These are phyloP conservation scores for Pachycephus smyrnensis DNA, from an alignment of 2,888 invertebrate genomes.

Conservation along the genomic window DNA sequence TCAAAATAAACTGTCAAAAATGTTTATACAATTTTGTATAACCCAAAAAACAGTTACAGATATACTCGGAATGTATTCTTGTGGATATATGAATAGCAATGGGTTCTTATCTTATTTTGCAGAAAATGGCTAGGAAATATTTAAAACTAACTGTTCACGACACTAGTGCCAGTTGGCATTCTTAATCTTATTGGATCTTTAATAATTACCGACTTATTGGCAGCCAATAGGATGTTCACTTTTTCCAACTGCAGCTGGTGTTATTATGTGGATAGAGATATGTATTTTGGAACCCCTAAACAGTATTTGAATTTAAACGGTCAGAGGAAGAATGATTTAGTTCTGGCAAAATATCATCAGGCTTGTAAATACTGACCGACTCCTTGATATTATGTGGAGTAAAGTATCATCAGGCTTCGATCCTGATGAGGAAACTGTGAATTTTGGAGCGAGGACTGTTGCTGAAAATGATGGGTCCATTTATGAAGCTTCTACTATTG, in stretches of 20 bases:
- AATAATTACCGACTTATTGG: neutral
- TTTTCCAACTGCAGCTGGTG: neutral
- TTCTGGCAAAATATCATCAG: neutral
- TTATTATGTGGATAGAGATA: neutral
- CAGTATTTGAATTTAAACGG: neutral
- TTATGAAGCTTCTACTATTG: constrained; percentile 69
- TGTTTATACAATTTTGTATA: neutral
- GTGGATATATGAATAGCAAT: neutral
- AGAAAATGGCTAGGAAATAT: neutral
- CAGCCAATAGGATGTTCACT: neutral
- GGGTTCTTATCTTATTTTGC: neutral
- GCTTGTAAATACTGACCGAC: neutral
- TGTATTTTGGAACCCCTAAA: neutral
- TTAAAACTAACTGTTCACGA: neutral
- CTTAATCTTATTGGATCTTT: neutral
- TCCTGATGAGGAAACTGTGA: constrained; percentile 69
- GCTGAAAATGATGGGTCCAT: constrained; percentile 65
- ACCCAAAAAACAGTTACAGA: neutral
- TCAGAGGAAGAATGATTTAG: neutral
- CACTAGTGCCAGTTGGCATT: neutral
- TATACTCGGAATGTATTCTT: neutral
- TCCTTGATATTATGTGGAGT: constrained; percentile 48
- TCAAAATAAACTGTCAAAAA: too few relatives aligned
- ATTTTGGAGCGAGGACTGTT: constrained; percentile 68
- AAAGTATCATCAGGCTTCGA: constrained; percentile 66